Evolutionary conservation across 2,888 invertebrate species (phyloP), one percentile per base, ranked within the genome.

Genomic region (Phasia obesa): DNA sequence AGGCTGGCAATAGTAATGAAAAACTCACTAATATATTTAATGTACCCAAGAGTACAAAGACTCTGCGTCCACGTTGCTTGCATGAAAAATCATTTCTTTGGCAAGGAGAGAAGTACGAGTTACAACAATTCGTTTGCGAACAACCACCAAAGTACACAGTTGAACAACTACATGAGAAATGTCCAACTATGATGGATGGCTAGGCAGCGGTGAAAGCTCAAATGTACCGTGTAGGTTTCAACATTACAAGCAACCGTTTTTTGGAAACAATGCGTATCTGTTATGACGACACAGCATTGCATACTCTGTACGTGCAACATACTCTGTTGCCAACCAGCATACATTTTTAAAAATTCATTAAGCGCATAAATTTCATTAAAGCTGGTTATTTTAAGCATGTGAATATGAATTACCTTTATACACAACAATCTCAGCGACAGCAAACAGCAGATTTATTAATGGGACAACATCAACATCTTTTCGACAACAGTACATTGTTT

Each of bases 191-290:
- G 78, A 75, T 53, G 60, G 75, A 78, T 65, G 79, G 71, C 69
- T 71, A 19, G 17, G 90, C 90, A 64, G 74, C 85, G 15, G 75
- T 55, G 1, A 74, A 73, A 21, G 85, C 87, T 4, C 85, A 85
- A 1, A 81, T 88, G 15, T 89, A 91, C 67, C 90, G 91, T 53
- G 88, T 92, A 25, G 92, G 92, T 55, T 92, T 91, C 84, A 82
- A 88, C 13, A 83, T 91, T 6, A 86, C 86, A 35, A 79, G 27
- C 27, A 71, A 74, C 19, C 86, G 88, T 44, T 92, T 92, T 84
- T 67, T 92, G 13, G 87, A 85, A 21, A 89, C 90, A 19, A 86
- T 92, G 81, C 88, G 90, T 69, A 84, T 92, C n/a, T 93, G 92
- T 73, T 90, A 91, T 64, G 88, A 92, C 82, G 89, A 89, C 6